A percentile compares a stretch with the other conserved stretches of the same genome.
Evolutionary conservation across 2,797 vertebrate species (phyloP).

Genomic region (Podarcis siculus): DNA sequence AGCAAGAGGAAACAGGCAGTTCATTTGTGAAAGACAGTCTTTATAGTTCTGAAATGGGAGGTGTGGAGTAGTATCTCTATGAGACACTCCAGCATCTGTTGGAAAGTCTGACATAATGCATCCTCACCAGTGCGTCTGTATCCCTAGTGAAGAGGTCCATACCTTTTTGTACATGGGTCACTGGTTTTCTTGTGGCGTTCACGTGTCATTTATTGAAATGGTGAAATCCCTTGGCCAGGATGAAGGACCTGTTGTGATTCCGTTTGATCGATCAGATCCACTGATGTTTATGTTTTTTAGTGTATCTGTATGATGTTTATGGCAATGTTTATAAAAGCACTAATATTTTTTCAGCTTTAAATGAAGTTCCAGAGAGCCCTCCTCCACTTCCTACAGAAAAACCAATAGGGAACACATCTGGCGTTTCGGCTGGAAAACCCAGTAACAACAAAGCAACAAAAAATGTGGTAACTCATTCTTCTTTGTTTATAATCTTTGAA

Average conservation of each 20-base stretch:
- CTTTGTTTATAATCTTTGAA: constrained; percentile 16
- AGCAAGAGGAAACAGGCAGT: not conserved
- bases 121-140: not conserved
- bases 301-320: not conserved
- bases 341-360: constrained; percentile 77
- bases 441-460: constrained; percentile 61
- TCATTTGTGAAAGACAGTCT: not conserved
- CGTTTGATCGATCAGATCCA: not conserved
- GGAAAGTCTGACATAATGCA: not conserved
- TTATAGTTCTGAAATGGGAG: not conserved
- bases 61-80: not conserved
- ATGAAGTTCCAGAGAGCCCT: constrained; percentile 75
- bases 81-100: no score
- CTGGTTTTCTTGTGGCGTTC: not conserved
- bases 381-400: constrained; percentile 88
- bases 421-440: constrained; percentile 64
- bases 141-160: not conserved
- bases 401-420: constrained; percentile 81
- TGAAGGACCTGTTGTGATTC: not conserved
- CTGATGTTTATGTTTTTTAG: not conserved
- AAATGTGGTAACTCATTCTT: constrained; percentile 62
- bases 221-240: not conserved
- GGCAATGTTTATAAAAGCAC: constrained; percentile 25
- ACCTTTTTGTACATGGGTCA: not conserved
- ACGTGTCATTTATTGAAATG: constrained; percentile 6